phyloP scores from a whole-genome alignment of 2,113 vertebrate genomes.

The Bubo blakistoni region DNA sequence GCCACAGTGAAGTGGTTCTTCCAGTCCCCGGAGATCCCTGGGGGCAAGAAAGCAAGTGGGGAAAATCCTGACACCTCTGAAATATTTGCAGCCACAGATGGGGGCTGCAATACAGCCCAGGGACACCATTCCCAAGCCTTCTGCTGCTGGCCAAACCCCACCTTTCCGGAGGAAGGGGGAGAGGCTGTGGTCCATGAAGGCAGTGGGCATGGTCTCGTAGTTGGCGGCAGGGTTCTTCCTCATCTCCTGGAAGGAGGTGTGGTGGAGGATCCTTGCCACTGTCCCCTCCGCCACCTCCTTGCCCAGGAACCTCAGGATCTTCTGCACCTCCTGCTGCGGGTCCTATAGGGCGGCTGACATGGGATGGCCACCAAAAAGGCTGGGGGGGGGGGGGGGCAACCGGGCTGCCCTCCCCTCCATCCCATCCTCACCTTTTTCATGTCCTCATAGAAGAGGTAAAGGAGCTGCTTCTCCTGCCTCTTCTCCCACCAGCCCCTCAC shows the following conservation, averaged over 20 bases:
- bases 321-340: constrained; percentile 56
- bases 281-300: constrained; percentile 56
- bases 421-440: constrained; percentile 75
- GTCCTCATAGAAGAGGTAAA: constrained; percentile 85
- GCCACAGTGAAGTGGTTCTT: constrained; percentile 72
- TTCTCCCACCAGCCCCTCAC: constrained; percentile 83
- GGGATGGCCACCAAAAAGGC: neutral
- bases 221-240: constrained; percentile 76
- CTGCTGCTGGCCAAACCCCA: neutral
- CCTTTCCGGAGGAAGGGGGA: constrained; percentile 68
- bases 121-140: neutral
- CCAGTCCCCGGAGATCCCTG: constrained; percentile 69
- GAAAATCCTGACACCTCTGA: neutral
- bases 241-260: constrained; percentile 76
- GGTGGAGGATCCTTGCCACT: constrained; percentile 57
- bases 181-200: constrained; percentile 50
- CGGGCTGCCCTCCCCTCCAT: neutral
- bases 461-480: constrained; percentile 69
- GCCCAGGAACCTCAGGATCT: constrained; percentile 74
- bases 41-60: neutral
- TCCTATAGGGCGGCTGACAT: constrained; percentile 38
- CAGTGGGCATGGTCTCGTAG: constrained; percentile 40
- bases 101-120: neutral
- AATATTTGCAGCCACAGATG: neutral
- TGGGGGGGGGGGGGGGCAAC: neutral